Evolutionary conservation across 2,797 vertebrate species (phyloP), one percentile per base, ranked within the genome.

Genomic region (Tokudaia muenninki): DNA sequence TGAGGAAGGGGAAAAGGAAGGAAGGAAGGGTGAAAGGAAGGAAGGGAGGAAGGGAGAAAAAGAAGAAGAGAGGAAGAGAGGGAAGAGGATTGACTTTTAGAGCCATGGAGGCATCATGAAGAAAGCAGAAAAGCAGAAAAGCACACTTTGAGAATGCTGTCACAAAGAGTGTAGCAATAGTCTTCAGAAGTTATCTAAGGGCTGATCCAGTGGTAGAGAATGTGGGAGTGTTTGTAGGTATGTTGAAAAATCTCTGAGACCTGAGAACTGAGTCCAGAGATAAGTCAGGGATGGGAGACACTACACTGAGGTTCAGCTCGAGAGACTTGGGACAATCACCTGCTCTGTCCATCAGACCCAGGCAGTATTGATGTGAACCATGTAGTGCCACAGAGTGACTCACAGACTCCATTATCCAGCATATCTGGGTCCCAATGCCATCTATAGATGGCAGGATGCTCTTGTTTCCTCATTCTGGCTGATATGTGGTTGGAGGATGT

Each of bases 311-410:
- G 13, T 50, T 75, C 50, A 81, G 19, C 99, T 90, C 98, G 98
- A 94, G 98, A 98, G 17, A 99, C 65, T 61, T 2, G 0, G 37
- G 57, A 31, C n/a, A 22, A 99, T 10, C 98, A 98, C 97, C 98
- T 99, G 98, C 99, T 99, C 97, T 99, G 98, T 87, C 99, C 98
- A 17, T 99, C 99, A n/a, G 99, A 98, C 99, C 99, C 98, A 98
- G 99, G 99, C 89, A 99, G 98, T 2, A 98, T 98, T 99, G 97
- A 99, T 99, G 98, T 99, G 99, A 96, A 98, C 98, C 61, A 98
- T 98, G 14, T 98, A 0, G 99, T 99, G 97, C 99, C 98, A 0
- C 98, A 98, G 94, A 99, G 98, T 97, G 99, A 98, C 99, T 99
- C 97, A 98, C 98, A 0, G 99, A 98, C 44, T 98, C 98, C 93